A percentile compares a stretch with the other conserved stretches of the same genome.
These are phyloP conservation scores for Anadara kagoshimensis DNA, from an alignment of 1,140 invertebrate species.

Conservation along the genomic window DNA sequence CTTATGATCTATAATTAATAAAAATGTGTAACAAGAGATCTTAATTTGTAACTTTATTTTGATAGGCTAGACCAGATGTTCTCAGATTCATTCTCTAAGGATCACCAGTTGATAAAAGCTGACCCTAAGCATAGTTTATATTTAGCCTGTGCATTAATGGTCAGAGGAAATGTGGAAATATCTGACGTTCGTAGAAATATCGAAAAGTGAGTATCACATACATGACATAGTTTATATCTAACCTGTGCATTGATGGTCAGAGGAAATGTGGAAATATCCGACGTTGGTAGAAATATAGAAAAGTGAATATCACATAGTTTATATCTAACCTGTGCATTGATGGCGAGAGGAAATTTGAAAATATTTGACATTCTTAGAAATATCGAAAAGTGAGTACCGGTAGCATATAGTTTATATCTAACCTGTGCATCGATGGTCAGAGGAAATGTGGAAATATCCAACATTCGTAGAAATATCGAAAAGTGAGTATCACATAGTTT, in stretches of 20 bases:
- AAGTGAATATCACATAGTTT: too few relatives aligned
- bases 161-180: constrained; percentile 72
- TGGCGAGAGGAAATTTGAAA: too few relatives aligned
- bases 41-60: constrained; percentile 1
- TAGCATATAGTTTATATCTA: constrained; percentile 71
- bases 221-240: too few relatives aligned
- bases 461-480: constrained; percentile 74
- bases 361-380: too few relatives aligned
- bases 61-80: constrained; percentile 74
- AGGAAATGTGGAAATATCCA: constrained; percentile 73
- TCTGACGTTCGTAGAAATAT: constrained; percentile 74
- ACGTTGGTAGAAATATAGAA: too few relatives aligned
- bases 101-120: constrained; percentile 71
- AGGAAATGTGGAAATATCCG: too few relatives aligned
- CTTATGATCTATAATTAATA: too few relatives aligned
- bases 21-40: too few relatives aligned
- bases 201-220: constrained; percentile 65
- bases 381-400: too few relatives aligned
- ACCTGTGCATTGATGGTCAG: too few relatives aligned
- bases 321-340: too few relatives aligned
- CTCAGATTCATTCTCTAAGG: constrained; percentile 72
- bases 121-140: constrained; percentile 71
- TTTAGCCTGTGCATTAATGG: constrained; percentile 74
- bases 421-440: constrained; percentile 74
- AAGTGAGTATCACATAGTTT: constrained; percentile 56